Conservation (phyloP, 2,888 invertebrate genomes). For the Lasioglossum zephyrum region DNA sequence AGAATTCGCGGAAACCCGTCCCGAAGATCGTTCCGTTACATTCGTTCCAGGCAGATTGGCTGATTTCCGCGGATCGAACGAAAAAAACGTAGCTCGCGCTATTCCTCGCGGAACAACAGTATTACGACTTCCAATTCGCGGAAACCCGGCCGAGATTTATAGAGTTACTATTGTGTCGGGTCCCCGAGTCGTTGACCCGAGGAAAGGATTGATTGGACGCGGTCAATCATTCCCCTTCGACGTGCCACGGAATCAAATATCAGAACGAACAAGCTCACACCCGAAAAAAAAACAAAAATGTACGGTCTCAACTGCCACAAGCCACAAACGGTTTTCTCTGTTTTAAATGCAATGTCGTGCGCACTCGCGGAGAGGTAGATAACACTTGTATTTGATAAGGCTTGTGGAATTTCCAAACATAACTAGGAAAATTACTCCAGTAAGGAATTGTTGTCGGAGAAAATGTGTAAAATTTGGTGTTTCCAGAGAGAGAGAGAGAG, state of each 20-base stretch:
- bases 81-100: constrained; percentile 18
- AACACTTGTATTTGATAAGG: not conserved
- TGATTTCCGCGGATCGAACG: constrained; percentile 31
- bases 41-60: constrained; percentile 9
- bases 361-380: not conserved
- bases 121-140: constrained; percentile 48
- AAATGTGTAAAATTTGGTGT: not conserved
- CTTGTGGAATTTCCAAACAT: not conserved
- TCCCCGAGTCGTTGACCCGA: constrained; percentile 38
- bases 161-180: constrained; percentile 47
- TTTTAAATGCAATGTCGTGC: not conserved
- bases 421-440: not conserved
- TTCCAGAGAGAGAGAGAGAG: not conserved
- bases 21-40: not conserved
- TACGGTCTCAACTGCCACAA: not conserved
- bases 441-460: not conserved
- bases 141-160: constrained; percentile 50
- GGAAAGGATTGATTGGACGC: constrained; percentile 45
- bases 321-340: not conserved
- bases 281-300: not conserved
- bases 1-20: not conserved
- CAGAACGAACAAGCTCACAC: not conserved
- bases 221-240: constrained; percentile 4
- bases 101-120: not conserved
- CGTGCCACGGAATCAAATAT: not conserved